Percentiles rank a stretch among this genome's conserved stretches.
These are phyloP conservation scores for Strigamia crassipes DNA, from an alignment of 2,888 invertebrate species.

Conservation along the genomic window DNA sequence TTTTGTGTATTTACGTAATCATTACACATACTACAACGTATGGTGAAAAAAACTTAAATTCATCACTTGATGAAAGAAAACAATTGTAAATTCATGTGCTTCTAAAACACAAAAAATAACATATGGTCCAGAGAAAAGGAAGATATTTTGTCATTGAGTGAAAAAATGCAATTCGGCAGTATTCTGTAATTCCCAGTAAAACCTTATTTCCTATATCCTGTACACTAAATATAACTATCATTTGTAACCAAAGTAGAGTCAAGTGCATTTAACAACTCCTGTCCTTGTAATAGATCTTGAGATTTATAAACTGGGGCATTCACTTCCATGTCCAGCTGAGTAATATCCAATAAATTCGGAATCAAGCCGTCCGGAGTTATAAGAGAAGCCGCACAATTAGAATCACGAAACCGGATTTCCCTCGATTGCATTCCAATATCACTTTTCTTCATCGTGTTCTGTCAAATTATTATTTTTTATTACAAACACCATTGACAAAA, in stretches of 20 bases:
- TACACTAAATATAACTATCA: neutral
- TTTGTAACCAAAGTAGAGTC: conserved; percentile 54
- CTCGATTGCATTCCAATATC: neutral
- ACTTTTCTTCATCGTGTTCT: neutral
- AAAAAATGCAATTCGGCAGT: conserved; percentile 10
- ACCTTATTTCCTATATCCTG: neutral
- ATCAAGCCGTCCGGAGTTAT: conserved; percentile 47
- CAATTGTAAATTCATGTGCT: neutral
- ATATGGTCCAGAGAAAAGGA: neutral
- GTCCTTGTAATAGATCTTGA: conserved; percentile 61
- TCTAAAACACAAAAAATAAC: neutral
- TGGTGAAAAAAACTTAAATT: conserved; percentile 17
- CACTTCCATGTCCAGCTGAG: conserved; percentile 64
- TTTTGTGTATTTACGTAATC: neutral
- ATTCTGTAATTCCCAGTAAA: conserved; percentile 17
- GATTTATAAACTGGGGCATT: conserved; percentile 62
- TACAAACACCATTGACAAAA: neutral
- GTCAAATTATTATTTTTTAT: neutral
- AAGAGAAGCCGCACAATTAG: conserved; percentile 4
- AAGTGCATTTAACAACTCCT: conserved; percentile 63
- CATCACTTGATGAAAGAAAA: neutral
- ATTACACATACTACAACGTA: conserved; percentile 31
- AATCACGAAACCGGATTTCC: conserved; percentile 5
- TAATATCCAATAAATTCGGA: conserved; percentile 59
- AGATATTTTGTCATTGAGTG: neutral